Evolutionary conservation across 2,888 invertebrate species (phyloP).

Genomic region (Drosophila putrida): DNA sequence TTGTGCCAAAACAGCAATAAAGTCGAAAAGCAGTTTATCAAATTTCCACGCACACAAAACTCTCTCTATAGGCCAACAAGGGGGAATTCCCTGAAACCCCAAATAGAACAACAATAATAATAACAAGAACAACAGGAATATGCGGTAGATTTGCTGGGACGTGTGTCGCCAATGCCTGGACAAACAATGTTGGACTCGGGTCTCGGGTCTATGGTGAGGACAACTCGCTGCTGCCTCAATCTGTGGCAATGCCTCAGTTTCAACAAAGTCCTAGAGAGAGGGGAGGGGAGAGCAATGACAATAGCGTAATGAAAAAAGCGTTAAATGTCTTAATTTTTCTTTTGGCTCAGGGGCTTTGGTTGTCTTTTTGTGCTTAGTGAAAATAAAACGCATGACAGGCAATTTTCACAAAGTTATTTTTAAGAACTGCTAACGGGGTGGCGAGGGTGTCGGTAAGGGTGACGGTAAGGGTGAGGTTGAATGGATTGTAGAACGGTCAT

Average conservation of each 20-base stretch:
- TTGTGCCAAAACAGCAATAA: conserved; percentile 77
- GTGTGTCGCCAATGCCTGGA: conserved; percentile 54
- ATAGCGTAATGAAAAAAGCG: conserved; percentile 74
- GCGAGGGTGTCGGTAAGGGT: conserved; percentile 3
- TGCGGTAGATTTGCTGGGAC: conserved; percentile 49
- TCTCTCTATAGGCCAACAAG: background rate
- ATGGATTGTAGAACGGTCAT: conserved; percentile 4
- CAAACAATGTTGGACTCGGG: conserved; percentile 40
- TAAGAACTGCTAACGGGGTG: conserved; percentile 57
- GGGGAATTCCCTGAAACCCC: conserved; percentile 11
- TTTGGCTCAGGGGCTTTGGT: conserved; percentile 28
- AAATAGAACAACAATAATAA: conserved; percentile 12
- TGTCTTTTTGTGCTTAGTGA: conserved; percentile 47
- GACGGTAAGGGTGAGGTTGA: background rate
- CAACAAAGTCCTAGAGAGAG: background rate
- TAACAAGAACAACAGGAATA: conserved; percentile 3
- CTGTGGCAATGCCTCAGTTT: conserved; percentile 11
- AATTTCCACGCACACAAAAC: conserved; percentile 67
- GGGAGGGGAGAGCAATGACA: conserved; percentile 35
- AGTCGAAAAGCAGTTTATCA: conserved; percentile 82
- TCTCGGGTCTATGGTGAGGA: conserved; percentile 4
- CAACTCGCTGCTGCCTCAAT: conserved; percentile 13
- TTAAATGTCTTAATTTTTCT: conserved; percentile 79
- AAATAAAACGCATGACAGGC: conserved; percentile 76
- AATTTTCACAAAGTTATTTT: conserved; percentile 70